Base-by-base conservation (phyloP, 2,113 vertebrate species). In the Cathartes aura region DNA sequence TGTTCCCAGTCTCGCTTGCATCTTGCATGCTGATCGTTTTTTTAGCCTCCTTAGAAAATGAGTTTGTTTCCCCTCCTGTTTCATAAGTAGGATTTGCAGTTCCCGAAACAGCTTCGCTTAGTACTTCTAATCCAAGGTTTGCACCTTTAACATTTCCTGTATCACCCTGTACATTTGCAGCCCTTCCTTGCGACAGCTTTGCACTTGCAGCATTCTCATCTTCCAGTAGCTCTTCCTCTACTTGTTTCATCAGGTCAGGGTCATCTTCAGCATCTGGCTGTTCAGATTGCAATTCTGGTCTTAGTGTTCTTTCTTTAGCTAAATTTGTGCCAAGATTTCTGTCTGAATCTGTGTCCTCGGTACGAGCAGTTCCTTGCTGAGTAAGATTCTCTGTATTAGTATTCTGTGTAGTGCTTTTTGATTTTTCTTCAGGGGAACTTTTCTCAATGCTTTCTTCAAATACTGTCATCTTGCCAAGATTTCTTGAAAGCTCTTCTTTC, bases 141-240 rank as follows among this genome's bases (percentile, higher is more conserved):
- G 32, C n/a, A 48, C 84, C 92, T 91, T 60, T 83, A 81, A 9
- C 22, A 52, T 42, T 58, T 34, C 67, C 24, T 10, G 1, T 66
- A 48, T 60, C 29, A 42, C 40, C 43, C 23, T 80, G 90, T 38
- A 26, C 4, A 32, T 67, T 74, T 19, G 53, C 81, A 80, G 38
- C 30, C 34, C 29, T 68, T 68, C 79, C 96, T 93, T 96, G 93
- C 6, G 94, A 97, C 48, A 84, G 82, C 63, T 92, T 94, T 71
- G 98, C 98, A 42, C 95, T 98, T 6, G 73, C 40, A 59, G 99
- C 99, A 52, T 99, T 99, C 97, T 99, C 99, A 97, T 99, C 99
- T 96, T 99, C 99, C 63, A 99, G 97, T 5, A 99, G 97, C 60
- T 98, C 98, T 62, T 98, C 98, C 6, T 96, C 87, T n/a, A 2